Percentiles rank a stretch among this genome's conserved stretches.
phyloP scores from a whole-genome alignment of 2,113 vertebrate genomes.

The Isurus oxyrinchus region DNA sequence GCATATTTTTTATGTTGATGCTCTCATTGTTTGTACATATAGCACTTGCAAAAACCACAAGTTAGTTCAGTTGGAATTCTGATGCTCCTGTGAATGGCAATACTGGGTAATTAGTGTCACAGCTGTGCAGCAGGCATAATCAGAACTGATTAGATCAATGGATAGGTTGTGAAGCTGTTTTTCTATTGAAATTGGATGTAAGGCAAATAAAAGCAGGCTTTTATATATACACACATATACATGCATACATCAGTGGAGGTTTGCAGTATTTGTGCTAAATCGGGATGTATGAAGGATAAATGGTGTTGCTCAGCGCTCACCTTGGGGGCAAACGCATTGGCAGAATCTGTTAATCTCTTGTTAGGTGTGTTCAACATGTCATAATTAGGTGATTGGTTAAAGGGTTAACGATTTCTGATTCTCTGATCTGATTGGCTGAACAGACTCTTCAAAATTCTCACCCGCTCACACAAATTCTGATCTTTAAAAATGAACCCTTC shows the following conservation, averaged over 20 bases:
- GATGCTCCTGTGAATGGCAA: not conserved
- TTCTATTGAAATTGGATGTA: conserved; percentile 1
- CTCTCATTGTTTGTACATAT: not conserved
- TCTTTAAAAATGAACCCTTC: not conserved
- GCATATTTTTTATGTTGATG: not conserved
- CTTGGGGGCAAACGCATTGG: not conserved
- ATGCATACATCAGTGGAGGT: not conserved
- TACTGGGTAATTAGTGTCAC: not conserved
- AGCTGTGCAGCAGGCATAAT: not conserved
- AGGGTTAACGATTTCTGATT: not conserved
- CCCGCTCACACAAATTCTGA: not conserved
- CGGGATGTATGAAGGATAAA: not conserved
- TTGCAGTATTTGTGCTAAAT: not conserved
- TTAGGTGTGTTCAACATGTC: not conserved
- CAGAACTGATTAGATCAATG: not conserved
- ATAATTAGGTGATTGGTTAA: not conserved
- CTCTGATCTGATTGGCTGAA: not conserved
- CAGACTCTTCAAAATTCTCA: not conserved
- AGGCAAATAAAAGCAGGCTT: not conserved
- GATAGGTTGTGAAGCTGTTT: not conserved
- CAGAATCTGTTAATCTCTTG: not conserved
- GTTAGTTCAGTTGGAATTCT: not conserved
- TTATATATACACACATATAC: not conserved
- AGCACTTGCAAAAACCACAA: not conserved
- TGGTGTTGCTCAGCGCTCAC: not conserved